Percentiles rank a stretch among this genome's conserved stretches.
Conservation (phyloP, 2,888 invertebrate species). For the Gisinianus flammeolus region DNA sequence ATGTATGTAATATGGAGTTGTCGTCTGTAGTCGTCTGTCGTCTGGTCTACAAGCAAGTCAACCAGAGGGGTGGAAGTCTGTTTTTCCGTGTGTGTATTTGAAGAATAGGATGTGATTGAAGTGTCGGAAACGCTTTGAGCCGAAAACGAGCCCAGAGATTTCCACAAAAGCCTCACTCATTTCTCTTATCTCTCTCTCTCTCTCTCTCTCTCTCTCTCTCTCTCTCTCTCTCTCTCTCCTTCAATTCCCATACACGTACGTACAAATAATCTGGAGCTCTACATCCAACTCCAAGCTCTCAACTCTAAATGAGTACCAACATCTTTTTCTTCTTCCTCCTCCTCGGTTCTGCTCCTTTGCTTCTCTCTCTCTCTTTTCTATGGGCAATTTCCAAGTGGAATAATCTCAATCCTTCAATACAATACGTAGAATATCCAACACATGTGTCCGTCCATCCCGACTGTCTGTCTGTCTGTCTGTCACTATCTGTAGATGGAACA, state of each 20-base stretch:
- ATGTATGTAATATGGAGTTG: too few species aligned
- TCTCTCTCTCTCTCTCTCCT: neutral
- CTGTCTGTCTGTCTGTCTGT: neutral
- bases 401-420: too few species aligned
- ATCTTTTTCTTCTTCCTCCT: neutral
- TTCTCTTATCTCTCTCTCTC: conserved; percentile 9
- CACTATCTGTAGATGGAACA: neutral
- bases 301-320: too few species aligned
- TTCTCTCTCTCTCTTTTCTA: neutral
- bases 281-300: too few species aligned
- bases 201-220: neutral
- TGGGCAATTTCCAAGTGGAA: neutral
- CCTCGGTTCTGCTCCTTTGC: neutral
- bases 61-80: too few species aligned
- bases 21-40: too few species aligned
- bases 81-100: too few species aligned
- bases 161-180: conserved; percentile 27
- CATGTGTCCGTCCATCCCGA: neutral
- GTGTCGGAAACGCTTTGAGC: conserved; percentile 32
- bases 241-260: neutral
- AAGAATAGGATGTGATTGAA: conserved; percentile 33
- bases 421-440: neutral
- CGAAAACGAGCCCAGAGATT: conserved; percentile 32
- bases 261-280: too few species aligned
- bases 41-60: neutral